Evolutionary conservation across 2,888 invertebrate species (phyloP), one percentile per base, ranked within the genome.

Genomic region (Sicus ferrugineus): DNA sequence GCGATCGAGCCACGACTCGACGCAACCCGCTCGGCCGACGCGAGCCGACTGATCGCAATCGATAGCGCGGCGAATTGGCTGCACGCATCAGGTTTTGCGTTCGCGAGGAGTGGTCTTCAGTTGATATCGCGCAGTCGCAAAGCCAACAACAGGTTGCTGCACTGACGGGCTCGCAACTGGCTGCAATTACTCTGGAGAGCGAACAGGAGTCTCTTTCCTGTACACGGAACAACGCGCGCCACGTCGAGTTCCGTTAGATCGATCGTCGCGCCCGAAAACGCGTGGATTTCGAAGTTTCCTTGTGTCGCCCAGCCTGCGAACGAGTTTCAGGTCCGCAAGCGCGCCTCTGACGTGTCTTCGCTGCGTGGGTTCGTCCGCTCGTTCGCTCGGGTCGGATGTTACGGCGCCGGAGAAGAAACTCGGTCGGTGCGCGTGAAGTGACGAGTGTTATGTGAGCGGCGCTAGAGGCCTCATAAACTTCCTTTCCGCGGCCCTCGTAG

Each of bases 81-180:
- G 68, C 73, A 73, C 76, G 77, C 74, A 74, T 73, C 83, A 82
- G 80, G 80, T 80, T 80, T 79, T 78, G 79, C 80, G 79, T 81
- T 81, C 81, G 82, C 79, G 82, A 79, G 83, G 85, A 86, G 85
- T 83, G 82, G 85, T 85, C 85, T 85, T 86, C 84, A 86, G 86
- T 86, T 85, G 83, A 84, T 84, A 85, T 84, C 84, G 83, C 83
- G 84, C 81, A 83, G 81, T 84, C 85, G 84, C 81, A 85, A 83
- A 84, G 85, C 83, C 83, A 83, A 85, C 83, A 85, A 84, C 84
- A 81, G 78, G 69, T 73, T 72, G 75, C 69, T 75, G 65, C 46
- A 54, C 66, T 68, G 68, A 68, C 64, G 66, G 23, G 67, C 46
- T 68, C 70, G 26, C 70, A 68, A 67, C 61, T 58, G 69, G 67